Evolutionary conservation across 2,888 invertebrate species (phyloP).

Genomic region (Pardosa pseudoannulata): DNA sequence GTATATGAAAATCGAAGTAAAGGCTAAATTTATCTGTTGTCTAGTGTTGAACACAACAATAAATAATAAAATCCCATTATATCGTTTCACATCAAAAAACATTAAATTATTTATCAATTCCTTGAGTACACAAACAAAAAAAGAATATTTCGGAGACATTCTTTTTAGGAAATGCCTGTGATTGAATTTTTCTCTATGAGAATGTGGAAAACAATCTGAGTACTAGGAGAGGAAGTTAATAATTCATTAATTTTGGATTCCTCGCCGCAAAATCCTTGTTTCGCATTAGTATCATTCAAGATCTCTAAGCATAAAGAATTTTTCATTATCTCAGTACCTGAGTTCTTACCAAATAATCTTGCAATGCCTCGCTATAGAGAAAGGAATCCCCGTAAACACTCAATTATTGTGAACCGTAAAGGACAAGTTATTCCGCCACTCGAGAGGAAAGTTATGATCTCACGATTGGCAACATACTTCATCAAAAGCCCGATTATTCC

Average conservation of each 20-base stretch:
- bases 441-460: slow-evolving; percentile 56
- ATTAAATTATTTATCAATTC: too few species aligned
- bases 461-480: slow-evolving; percentile 58
- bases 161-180: too few species aligned
- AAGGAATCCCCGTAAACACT: slow-evolving; percentile 56
- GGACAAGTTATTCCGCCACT: slow-evolving; percentile 11
- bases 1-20: too few species aligned
- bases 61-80: too few species aligned
- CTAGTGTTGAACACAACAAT: too few species aligned
- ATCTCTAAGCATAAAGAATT: slow-evolving; percentile 42
- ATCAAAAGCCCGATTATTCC: slow-evolving; percentile 39
- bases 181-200: too few species aligned
- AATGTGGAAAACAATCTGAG: not conserved
- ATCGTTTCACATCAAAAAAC: too few species aligned
- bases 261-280: not conserved
- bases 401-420: slow-evolving; percentile 61
- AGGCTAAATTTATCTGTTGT: too few species aligned
- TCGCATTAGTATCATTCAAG: not conserved
- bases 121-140: too few species aligned
- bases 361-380: not conserved
- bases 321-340: slow-evolving; percentile 20
- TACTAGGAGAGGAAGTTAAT: not conserved
- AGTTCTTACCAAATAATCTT: slow-evolving; percentile 36
- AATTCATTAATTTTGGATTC: not conserved
- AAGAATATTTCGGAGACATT: too few species aligned